Evolutionary conservation across 2,113 vertebrate species (phyloP).

Genomic region (Cyphomyrus discorhynchus): DNA sequence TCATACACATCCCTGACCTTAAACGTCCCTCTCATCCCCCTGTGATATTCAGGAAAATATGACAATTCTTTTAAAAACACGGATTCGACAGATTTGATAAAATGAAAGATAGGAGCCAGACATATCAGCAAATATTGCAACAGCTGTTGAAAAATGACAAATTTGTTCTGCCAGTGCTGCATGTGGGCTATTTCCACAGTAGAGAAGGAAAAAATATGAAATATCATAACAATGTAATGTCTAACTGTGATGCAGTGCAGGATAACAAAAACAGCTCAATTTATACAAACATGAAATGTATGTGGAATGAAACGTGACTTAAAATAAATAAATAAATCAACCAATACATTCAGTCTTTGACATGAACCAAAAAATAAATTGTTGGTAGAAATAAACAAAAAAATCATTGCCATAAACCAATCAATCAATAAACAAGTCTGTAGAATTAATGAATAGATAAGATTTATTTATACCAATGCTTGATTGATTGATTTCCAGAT

Average conservation of each 20-base stretch:
- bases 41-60: not conserved
- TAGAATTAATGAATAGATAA: not conserved
- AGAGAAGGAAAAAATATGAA: not conserved
- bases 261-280: not conserved
- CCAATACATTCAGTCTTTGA: not conserved
- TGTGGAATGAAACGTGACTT: not conserved
- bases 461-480: not conserved
- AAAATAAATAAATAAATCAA: not conserved
- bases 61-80: not conserved
- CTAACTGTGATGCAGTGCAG: not conserved
- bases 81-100: not conserved
- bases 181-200: not conserved
- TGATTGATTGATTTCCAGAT: not conserved
- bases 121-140: not conserved
- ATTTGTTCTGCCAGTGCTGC: not conserved
- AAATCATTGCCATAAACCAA: not conserved
- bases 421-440: not conserved
- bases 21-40: not conserved
- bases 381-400: not conserved
- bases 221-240: not conserved
- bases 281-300: not conserved
- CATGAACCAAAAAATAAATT: not conserved
- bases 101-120: not conserved
- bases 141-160: not conserved
- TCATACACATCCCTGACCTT: not conserved